Evolutionary conservation across 1,140 invertebrate genomes (phyloP).

Genomic region (Colletes latitarsis): DNA sequence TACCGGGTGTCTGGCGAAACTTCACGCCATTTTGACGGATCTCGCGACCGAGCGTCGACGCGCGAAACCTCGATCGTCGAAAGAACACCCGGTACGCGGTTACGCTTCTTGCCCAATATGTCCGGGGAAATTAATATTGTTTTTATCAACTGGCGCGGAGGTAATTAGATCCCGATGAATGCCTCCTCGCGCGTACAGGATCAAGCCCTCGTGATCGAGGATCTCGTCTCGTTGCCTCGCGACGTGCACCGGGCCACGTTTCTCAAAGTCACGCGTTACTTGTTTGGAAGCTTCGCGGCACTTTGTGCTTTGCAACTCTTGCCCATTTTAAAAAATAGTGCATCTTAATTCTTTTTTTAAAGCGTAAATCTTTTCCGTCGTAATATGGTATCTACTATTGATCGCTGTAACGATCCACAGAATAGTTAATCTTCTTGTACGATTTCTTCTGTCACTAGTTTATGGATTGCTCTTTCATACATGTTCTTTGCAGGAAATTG

Average conservation of each 20-base stretch:
- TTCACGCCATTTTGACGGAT: not conserved
- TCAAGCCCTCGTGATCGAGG: slow-evolving; percentile 23
- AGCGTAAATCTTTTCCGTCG: too few relatives aligned
- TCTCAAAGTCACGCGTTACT: not conserved
- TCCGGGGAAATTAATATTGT: slow-evolving; percentile 64
- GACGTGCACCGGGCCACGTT: slow-evolving; percentile 19
- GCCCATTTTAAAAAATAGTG: too few relatives aligned
- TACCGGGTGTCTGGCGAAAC: slow-evolving; percentile 29
- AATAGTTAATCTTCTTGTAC: too few relatives aligned
- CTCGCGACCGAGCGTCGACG: slow-evolving; percentile 7
- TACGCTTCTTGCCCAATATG: slow-evolving; percentile 30
- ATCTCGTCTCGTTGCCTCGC: not conserved
- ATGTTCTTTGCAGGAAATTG: too few relatives aligned
- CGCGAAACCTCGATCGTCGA: not conserved
- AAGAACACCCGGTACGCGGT: not conserved
- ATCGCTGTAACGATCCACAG: too few relatives aligned
- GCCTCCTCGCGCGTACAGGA: slow-evolving; percentile 21
- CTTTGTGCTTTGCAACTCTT: too few relatives aligned
- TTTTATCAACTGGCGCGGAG: slow-evolving; percentile 50
- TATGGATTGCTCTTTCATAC: too few relatives aligned
- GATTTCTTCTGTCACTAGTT: too few relatives aligned
- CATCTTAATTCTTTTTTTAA: too few relatives aligned
- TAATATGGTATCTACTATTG: too few relatives aligned
- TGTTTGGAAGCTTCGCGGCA: not conserved
- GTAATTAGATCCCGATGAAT: slow-evolving; percentile 57